A percentile compares a stretch with the other conserved stretches of the same genome.
Conservation (phyloP, 2,888 invertebrate genomes). For the Drosophila neotestacea region DNA sequence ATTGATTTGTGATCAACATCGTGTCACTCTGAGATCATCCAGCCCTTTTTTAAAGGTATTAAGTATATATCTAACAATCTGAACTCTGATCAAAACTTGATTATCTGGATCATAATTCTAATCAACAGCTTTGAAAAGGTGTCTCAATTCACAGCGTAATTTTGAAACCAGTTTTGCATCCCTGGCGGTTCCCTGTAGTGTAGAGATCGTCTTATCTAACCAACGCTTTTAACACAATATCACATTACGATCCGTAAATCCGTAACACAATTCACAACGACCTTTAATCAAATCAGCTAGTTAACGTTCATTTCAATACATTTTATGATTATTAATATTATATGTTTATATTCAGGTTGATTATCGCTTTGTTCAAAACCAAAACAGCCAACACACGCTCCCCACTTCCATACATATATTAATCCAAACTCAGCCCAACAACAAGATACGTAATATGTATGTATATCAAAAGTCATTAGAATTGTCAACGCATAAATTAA, state of each 20-base stretch:
- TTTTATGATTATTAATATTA: conserved; percentile 79
- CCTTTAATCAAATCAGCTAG: conserved; percentile 77
- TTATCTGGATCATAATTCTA: conserved; percentile 25
- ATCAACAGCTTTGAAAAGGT: conserved; percentile 25
- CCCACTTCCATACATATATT: conserved; percentile 38
- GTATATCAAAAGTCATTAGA: conserved; percentile 79
- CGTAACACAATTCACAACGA: conserved; percentile 42
- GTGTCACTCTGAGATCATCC: neutral
- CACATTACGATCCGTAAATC: conserved; percentile 60
- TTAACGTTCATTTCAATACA: conserved; percentile 72
- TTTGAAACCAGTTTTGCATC: conserved; percentile 28
- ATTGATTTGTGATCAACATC: neutral
- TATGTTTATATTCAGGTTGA: conserved; percentile 70
- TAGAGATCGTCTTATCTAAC: conserved; percentile 25
- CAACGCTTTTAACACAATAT: conserved; percentile 71
- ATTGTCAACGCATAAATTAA: conserved; percentile 85
- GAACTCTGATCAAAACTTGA: neutral
- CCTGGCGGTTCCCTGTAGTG: conserved; percentile 7
- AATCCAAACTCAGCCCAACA: conserved; percentile 28
- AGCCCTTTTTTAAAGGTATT: neutral
- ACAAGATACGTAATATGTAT: conserved; percentile 17
- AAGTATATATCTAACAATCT: neutral
- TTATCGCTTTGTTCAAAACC: conserved; percentile 70
- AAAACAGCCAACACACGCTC: conserved; percentile 53
- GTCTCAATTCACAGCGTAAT: conserved; percentile 34